Base-by-base conservation (phyloP, 1,140 invertebrate species). In the Drosophila yakuba region DNA sequence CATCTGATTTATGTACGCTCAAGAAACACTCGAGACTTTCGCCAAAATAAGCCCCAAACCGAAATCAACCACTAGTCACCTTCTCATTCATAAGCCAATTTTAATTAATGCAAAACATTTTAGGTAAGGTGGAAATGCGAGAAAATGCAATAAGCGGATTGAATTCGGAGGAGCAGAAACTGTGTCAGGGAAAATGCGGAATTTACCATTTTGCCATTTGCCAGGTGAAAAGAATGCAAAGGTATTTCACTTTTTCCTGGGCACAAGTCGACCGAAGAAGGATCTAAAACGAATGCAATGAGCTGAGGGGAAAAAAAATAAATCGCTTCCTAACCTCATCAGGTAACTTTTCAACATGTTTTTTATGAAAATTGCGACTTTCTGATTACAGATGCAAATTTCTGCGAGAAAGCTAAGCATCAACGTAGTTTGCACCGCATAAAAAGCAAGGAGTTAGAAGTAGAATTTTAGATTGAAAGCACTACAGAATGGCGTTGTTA, bases 51-150 rank as follows among this genome's bases (percentile, higher is more conserved):
- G 44, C 7, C 25, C 17, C 23, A n/a, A 39, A 25, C 51, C 41
- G 8, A 52, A 62, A 36, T 20, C 57, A 35, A 28, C 61, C 50
- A 43, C 50, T 64, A 58, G 41, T 47, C 59, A 69, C 44, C 45
- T 51, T 51, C 11, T 41, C 44, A 35, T 10, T 54, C 15, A 43
- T 60, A 52, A 45, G 52, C 23, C 71, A 79, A 84, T 80, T 80
- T 84, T 77, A 82, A 85, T 82, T 86, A 74, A 71, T 67, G 32
- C 41, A 58, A 61, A 69, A 61, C 59, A 69, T 63, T 81, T 64
- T 28, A 52, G 56, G 35, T 47, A 12, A 47, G 25, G 8, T 62
- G n/a, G 5, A 55, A 81, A 36, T 58, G 41, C 45, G 44, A 10
- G 36, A 52, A 23, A 74, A 39, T 73, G 60, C 60, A 61, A 51